phyloP scores from a whole-genome alignment of 2,113 vertebrate species.

The Notiomystis cincta region DNA sequence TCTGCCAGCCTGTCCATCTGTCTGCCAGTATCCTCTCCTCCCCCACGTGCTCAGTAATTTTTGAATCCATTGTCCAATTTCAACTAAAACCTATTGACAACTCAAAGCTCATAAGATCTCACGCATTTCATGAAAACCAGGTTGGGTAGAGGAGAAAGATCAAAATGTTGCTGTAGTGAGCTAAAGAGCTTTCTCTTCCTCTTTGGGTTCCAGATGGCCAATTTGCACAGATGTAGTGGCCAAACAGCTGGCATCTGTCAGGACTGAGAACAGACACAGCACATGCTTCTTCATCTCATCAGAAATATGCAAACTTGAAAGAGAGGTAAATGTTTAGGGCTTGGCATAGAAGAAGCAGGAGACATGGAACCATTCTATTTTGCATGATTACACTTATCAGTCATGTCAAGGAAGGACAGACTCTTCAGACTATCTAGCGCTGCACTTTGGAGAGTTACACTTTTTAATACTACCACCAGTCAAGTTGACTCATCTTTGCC shows the following conservation, averaged over 20 bases:
- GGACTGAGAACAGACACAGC: neutral
- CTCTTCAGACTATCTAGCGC: neutral
- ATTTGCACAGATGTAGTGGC: neutral
- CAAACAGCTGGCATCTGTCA: neutral
- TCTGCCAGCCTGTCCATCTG: neutral
- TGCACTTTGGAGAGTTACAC: neutral
- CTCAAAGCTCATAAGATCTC: neutral
- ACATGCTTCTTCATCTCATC: neutral
- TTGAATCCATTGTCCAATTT: neutral
- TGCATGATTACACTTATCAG: neutral
- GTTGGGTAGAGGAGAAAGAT: neutral
- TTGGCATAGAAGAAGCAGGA: neutral
- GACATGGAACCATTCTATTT: neutral
- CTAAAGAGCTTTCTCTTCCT: neutral
- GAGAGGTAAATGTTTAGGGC: neutral
- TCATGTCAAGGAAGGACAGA: neutral
- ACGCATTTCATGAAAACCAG: neutral
- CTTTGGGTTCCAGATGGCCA: neutral
- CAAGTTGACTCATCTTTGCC: neutral
- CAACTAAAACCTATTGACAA: neutral
- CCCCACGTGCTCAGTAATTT: accelerated
- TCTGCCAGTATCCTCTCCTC: neutral
- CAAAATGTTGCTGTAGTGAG: neutral
- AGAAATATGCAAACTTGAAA: neutral
- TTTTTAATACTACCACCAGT: neutral